Evolutionary conservation across 2,888 invertebrate species (phyloP).

Genomic region (Synergus umbraculus): DNA sequence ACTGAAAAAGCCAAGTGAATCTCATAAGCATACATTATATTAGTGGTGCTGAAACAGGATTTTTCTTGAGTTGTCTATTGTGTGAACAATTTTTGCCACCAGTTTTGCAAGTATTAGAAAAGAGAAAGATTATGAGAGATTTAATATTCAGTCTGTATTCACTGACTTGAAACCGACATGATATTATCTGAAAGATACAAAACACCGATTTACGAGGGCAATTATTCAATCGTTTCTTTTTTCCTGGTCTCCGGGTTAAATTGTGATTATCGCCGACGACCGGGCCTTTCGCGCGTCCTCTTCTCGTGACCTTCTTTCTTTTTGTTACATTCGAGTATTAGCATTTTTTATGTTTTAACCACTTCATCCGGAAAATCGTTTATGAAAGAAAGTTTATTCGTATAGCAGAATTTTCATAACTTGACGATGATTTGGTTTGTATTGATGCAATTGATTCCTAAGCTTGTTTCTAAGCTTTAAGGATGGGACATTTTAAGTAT

Average conservation of each 20-base stretch:
- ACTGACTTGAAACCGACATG: background rate
- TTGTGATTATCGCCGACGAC: constrained; percentile 32
- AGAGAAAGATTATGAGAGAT: too few species aligned
- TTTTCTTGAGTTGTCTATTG: background rate
- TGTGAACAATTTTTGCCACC: background rate
- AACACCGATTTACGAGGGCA: background rate
- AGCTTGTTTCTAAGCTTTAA: constrained; percentile 14
- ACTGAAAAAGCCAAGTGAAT: background rate
- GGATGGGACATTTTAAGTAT: background rate
- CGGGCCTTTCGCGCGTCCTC: constrained; percentile 17
- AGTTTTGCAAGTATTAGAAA: too few species aligned
- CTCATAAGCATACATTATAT: background rate
- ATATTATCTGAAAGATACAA: background rate
- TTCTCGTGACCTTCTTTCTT: background rate
- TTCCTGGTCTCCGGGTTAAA: constrained; percentile 8
- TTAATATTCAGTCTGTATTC: background rate
- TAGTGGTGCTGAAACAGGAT: background rate
- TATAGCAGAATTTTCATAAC: background rate
- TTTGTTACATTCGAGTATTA: constrained; percentile 23
- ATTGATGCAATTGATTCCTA: background rate
- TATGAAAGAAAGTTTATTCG: background rate
- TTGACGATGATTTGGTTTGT: constrained; percentile 17
- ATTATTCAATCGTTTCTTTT: background rate
- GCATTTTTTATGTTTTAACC: constrained; percentile 17
- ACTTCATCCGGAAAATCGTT: constrained; percentile 11